These are phyloP conservation scores for Oopsacas minuta DNA, from an alignment of 37 sponge, comb jelly and placozoan genomes.

Conservation along the genomic window DNA sequence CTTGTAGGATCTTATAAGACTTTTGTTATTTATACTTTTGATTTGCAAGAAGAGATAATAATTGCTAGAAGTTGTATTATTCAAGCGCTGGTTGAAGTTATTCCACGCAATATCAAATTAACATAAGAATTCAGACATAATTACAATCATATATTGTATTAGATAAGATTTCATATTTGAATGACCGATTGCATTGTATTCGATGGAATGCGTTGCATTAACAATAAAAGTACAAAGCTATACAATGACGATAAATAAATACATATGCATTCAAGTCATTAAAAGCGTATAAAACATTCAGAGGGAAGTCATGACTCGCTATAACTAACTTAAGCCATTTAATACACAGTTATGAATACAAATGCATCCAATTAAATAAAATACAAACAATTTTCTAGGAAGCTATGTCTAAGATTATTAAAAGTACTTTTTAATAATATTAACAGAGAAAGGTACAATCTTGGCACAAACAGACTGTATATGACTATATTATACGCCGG, in stretches of 20 bases:
- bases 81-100: not conserved
- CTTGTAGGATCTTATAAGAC: not conserved
- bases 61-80: constrained; percentile 10
- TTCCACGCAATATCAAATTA: not conserved
- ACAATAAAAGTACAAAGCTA: no score
- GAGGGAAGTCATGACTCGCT: no score
- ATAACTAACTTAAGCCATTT: not conserved
- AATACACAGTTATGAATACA: not conserved
- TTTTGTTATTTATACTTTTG: constrained; percentile 14
- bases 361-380: not conserved
- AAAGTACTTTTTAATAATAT: not conserved
- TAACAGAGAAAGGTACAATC: constrained; percentile 11
- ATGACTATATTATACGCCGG: constrained; percentile 6
- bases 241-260: no score
- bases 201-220: not conserved
- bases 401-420: not conserved
- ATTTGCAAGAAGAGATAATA: not conserved
- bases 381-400: not conserved
- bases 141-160: not conserved
- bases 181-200: not conserved
- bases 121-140: not conserved
- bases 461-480: constrained; percentile 17
- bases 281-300: no score
- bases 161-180: not conserved
- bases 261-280: no score